Evolutionary conservation across 1,140 invertebrate genomes (phyloP), one percentile per base, ranked within the genome.

Genomic region (Drosophila setifemur): DNA sequence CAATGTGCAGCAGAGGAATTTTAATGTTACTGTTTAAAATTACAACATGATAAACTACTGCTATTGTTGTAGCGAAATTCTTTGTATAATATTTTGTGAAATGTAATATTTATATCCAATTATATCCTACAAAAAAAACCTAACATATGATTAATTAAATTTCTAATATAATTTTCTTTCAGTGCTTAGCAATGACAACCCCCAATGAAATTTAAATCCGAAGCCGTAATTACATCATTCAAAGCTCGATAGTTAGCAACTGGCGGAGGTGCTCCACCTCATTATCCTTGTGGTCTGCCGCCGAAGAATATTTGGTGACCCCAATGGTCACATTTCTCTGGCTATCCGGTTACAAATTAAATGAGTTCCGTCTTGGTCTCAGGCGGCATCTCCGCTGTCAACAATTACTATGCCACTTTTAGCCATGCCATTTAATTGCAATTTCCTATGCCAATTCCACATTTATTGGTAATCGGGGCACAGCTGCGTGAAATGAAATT

Each of bases 401-500:
- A 50, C 54, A 61, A 72, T 53, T 72, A 72, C 61, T 61, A 37
- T 61, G 28, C 40, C 39, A 52, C 43, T 66, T 64, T 19, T 40
- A 11, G 9, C 26, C 55, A 39, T 14, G 9, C 26, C 55, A 39
- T 72, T 71, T 72, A 72, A 72, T 72, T 72, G 43, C 69, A 29
- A 72, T 49, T 70, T 69, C 43, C 50, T 49, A 57, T 42, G 52
- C 53, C n/a, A 9, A 44, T 71, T 47, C 23, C 55, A 52, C 12
- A 48, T 69, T 70, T 66, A 71, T 71, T 71, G 67, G 67, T 31
- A 25, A 52, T 48, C 40, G 31, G 35, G 68, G 45, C 68, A 42
- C 67, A 71, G 45, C 68, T 61, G 68, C 67, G 67, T 61, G 68
- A 72, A 72, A 72, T 71, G 54, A 66, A 64, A 66, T 29, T 29